Evolutionary conservation across 2,113 vertebrate species (phyloP).

Genomic region (Brienomyrus longianalis): DNA sequence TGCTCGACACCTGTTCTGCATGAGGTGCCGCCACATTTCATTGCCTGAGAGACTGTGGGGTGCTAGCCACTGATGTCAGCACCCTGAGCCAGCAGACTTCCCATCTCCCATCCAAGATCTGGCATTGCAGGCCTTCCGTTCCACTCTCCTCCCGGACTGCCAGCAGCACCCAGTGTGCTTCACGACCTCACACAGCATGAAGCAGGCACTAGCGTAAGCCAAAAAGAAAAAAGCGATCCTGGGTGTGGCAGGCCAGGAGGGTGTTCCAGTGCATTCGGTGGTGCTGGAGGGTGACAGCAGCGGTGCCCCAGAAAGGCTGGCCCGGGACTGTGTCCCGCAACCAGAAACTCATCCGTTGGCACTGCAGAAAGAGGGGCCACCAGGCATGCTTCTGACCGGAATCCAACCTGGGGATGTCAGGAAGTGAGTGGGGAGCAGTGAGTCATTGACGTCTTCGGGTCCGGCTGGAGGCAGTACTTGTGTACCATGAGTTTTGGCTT

Average conservation of each 20-base stretch:
- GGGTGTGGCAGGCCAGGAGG: background rate
- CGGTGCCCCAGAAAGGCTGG: background rate
- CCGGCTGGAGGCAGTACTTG: background rate
- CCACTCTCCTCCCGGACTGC: background rate
- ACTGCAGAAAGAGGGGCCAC: background rate
- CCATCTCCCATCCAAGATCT: background rate
- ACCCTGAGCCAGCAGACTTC: background rate
- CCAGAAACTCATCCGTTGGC: background rate
- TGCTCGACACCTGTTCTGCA: too few species aligned
- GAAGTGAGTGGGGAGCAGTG: background rate
- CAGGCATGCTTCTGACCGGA: background rate
- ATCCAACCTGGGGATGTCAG: background rate
- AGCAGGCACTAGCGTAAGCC: background rate
- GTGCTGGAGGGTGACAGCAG: too few species aligned
- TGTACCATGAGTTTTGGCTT: background rate
- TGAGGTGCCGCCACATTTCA: too few species aligned
- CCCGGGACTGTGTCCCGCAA: background rate
- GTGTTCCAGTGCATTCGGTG: background rate
- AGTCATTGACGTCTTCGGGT: background rate
- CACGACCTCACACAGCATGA: background rate
- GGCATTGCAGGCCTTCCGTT: background rate
- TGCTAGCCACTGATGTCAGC: too few species aligned
- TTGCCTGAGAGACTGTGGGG: too few species aligned
- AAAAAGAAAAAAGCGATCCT: background rate
- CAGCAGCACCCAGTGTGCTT: background rate